phyloP scores from a whole-genome alignment of 2,888 invertebrate genomes.

The Apodemia duryi region DNA sequence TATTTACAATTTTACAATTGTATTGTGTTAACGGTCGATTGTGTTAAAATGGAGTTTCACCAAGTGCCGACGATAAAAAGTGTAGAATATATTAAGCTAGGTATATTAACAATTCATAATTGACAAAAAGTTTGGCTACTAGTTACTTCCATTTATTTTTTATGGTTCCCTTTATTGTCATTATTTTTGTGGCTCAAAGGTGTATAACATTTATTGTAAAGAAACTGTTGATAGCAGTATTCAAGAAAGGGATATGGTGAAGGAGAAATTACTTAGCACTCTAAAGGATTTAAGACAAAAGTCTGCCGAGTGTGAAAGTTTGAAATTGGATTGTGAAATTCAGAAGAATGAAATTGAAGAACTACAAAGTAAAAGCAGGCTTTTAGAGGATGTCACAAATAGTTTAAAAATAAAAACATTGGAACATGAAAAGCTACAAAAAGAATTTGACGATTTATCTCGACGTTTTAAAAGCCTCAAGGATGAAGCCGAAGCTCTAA shows the following conservation, averaged over 20 bases:
- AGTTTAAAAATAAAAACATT: conserved; percentile 59
- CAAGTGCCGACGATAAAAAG: too few species aligned
- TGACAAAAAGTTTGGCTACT: too few species aligned
- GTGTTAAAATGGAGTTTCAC: too few species aligned
- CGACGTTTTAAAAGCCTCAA: conserved; percentile 60
- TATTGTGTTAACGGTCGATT: too few species aligned
- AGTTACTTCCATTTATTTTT: too few species aligned
- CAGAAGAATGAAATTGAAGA: conserved; percentile 66
- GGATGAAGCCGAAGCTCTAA: conserved; percentile 64
- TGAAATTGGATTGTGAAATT: conserved; percentile 64
- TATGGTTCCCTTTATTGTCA: too few species aligned
- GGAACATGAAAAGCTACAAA: conserved; percentile 58
- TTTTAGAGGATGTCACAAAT: conserved; percentile 61
- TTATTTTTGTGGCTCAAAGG: too few species aligned
- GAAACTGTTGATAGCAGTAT: conserved; percentile 41
- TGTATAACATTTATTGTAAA: too few species aligned
- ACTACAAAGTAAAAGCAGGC: conserved; percentile 56
- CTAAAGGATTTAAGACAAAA: conserved; percentile 59
- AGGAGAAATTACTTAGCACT: conserved; percentile 55
- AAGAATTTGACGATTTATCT: conserved; percentile 53
- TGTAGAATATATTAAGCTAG: too few species aligned
- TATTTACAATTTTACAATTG: too few species aligned
- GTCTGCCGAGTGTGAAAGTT: conserved; percentile 50
- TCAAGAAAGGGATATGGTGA: conserved; percentile 55
- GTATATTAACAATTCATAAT: too few species aligned